These are phyloP conservation scores for Sebastes oblongus DNA, from an alignment of 2,797 vertebrate genomes.

Conservation along the genomic window DNA sequence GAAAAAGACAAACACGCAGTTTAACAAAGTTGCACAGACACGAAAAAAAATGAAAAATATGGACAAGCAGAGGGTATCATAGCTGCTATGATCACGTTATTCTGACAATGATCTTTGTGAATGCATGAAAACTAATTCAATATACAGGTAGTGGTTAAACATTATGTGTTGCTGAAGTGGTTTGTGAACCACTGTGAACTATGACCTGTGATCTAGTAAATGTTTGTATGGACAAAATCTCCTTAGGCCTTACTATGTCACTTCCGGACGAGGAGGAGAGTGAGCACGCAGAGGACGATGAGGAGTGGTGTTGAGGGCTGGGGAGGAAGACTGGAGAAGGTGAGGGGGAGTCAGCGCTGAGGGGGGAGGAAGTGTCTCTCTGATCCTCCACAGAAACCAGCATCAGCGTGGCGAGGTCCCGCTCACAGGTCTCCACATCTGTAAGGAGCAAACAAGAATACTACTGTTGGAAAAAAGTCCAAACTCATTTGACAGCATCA, in stretches of 20 bases:
- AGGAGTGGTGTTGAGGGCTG: slow-evolving; percentile 84
- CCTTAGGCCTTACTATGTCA: slow-evolving; percentile 86
- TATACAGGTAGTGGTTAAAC: rapidly evolving
- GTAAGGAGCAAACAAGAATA: slow-evolving; percentile 8
- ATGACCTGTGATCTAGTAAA: background rate
- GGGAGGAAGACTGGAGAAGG: slow-evolving; percentile 89
- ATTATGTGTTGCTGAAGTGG: background rate
- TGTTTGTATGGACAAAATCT: background rate
- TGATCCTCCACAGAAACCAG: slow-evolving; percentile 80
- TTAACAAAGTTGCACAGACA: background rate
- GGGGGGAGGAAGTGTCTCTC: slow-evolving; percentile 85
- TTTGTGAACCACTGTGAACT: background rate
- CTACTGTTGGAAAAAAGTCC: background rate
- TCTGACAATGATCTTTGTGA: background rate
- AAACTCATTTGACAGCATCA: too few species aligned
- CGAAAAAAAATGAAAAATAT: background rate
- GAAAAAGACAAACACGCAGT: background rate
- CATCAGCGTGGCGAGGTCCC: slow-evolving; percentile 70
- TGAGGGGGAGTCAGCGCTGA: slow-evolving; percentile 85
- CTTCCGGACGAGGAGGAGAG: slow-evolving; percentile 89
- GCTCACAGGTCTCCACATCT: slow-evolving; percentile 70
- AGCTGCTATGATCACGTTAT: background rate
- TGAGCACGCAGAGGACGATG: slow-evolving; percentile 84
- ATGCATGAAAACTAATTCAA: background rate
- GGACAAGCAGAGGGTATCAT: background rate